Evolutionary conservation across 1,140 invertebrate species (phyloP), one percentile per base, ranked within the genome.

Genomic region (Drosophila orosa): DNA sequence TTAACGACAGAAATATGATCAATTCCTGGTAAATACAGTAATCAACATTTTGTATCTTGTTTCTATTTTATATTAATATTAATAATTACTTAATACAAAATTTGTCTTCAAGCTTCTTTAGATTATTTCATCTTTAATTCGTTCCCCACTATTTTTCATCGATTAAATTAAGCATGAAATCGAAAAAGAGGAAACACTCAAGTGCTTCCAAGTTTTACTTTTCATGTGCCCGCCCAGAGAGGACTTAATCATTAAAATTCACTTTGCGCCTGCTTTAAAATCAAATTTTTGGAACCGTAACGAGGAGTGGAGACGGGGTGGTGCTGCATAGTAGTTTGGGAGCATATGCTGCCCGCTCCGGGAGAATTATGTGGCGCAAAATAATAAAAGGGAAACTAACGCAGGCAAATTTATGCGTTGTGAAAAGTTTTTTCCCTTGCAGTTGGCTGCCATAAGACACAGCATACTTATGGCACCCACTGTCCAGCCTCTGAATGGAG

Each of bases 371-470:
- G 84, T 89, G 83, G 84, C 83, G 83, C 75, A 83, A 79, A 62
- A 65, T 65, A 65, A 65, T 65, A 45, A 62, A 62, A 61, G 39
- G 31, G 29, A 68, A 87, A 87, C 84, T 89, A 89, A 87, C 80
- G 79, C 79, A 67, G 59, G 68, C 44, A 87, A 87, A 87, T 87
- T 89, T 87, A 87, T 87, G 83, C 83, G 84, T 83, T 89, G 79
- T 77, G 84, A 79, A 89, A 87, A 89, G 59, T 87, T 86, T 82
- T 74, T 75, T 57, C 33, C 67, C 35, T 47, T 65, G 42, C 31
- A 48, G 62, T 56, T 15, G 17, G 44, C 40, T 56, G 55, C 42
- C 54, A 65, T 56, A 57, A 37, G 63, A 57, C 27, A 45, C 56
- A 31, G 42, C 50, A 71, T 58, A 71, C 65, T 71, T 58, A 40